A percentile compares a stretch with the other conserved stretches of the same genome.
phyloP scores from a whole-genome alignment of 2,888 invertebrate genomes.

The Capitulum mitella region DNA sequence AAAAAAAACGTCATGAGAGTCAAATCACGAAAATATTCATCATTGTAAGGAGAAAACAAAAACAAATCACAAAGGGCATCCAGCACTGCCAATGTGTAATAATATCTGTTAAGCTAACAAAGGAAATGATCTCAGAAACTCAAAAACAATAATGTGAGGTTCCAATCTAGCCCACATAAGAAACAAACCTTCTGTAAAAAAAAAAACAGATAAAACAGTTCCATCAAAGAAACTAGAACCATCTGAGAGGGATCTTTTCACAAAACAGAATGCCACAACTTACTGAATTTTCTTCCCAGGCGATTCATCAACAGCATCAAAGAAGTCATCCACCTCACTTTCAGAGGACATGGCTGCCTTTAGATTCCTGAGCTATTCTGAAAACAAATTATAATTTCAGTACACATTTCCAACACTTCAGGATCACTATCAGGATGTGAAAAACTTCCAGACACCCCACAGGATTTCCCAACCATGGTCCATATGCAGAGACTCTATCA shows the following conservation, averaged over 20 bases:
- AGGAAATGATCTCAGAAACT: background rate
- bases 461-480: no score
- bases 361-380: background rate
- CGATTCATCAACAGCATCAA: conserved; percentile 7
- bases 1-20: background rate
- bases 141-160: background rate
- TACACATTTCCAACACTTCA: no score
- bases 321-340: background rate
- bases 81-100: background rate
- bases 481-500: no score
- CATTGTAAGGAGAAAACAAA: background rate
- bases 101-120: background rate
- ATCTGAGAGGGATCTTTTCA: no score
- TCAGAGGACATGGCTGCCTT: conserved; percentile 14
- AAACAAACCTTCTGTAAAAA: background rate
- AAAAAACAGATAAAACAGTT: background rate
- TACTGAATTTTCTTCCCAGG: background rate
- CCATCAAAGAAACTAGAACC: no score
- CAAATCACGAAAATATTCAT: background rate
- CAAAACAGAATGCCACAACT: no score
- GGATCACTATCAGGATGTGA: no score
- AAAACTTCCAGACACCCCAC: no score
- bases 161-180: background rate
- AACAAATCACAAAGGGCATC: background rate
- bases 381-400: no score